phyloP scores from a whole-genome alignment of 2,113 vertebrate genomes.

The Nerophis ophidion region DNA sequence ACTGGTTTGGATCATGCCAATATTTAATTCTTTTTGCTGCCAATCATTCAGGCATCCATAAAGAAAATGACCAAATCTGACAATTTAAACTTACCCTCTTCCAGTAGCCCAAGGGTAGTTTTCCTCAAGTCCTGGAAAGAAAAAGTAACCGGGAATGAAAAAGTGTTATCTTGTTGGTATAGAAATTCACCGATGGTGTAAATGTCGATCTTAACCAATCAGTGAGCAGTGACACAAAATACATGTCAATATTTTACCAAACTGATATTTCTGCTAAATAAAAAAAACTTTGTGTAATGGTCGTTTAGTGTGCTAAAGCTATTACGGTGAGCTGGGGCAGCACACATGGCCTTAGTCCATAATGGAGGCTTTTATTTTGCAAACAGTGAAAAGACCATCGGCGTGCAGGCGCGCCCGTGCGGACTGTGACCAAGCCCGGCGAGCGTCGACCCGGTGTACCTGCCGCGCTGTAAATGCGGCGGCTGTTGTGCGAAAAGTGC shows the following conservation, averaged over 20 bases:
- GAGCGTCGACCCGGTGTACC: constrained; percentile 23
- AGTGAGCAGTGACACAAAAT: too few relatives aligned
- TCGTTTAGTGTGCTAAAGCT: constrained; percentile 39
- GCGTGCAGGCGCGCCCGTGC: constrained; percentile 40
- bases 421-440: constrained; percentile 20
- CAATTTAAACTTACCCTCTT: too few relatives aligned
- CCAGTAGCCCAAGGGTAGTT: too few relatives aligned
- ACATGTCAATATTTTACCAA: neutral
- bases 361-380: constrained; percentile 52
- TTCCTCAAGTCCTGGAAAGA: too few relatives aligned
- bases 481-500: constrained; percentile 1
- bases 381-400: constrained; percentile 42
- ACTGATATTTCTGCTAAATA: constrained; percentile 14
- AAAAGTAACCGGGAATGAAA: too few relatives aligned
- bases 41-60: too few relatives aligned
- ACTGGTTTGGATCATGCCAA: too few relatives aligned
- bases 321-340: constrained; percentile 40
- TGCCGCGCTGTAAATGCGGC: constrained; percentile 35
- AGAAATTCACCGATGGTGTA: constrained; percentile 27
- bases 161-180: neutral
- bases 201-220: constrained; percentile 34
- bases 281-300: constrained; percentile 35
- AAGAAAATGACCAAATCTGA: too few relatives aligned
- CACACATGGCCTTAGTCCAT: constrained; percentile 45
- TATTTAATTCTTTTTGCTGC: too few relatives aligned